phyloP scores from a whole-genome alignment of 2,113 vertebrate genomes.

The Mixornis gularis region DNA sequence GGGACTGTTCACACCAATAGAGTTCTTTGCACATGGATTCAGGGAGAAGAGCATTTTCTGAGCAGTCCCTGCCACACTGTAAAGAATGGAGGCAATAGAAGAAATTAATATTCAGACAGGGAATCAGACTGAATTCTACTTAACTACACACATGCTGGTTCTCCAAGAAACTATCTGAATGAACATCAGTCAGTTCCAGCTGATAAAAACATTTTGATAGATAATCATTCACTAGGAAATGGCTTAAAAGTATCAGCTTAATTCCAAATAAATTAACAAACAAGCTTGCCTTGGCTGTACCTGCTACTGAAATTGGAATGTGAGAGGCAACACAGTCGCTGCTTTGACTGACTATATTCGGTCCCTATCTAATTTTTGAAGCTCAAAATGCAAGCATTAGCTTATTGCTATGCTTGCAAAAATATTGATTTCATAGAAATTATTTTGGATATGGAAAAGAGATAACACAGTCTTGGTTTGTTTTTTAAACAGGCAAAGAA shows the following conservation, averaged over 20 bases:
- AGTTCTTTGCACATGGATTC: background rate
- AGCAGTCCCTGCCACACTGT: background rate
- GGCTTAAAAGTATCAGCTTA: background rate
- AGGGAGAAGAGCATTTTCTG: background rate
- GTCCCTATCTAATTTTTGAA: background rate
- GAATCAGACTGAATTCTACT: background rate
- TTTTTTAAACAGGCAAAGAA: background rate
- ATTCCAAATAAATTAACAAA: background rate
- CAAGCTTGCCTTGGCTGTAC: background rate
- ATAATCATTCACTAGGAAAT: background rate
- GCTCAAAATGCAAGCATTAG: background rate
- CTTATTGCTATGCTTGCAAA: background rate
- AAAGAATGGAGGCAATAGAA: background rate
- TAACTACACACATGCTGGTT: background rate
- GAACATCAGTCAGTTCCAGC: background rate
- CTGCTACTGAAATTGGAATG: background rate
- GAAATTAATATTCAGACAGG: background rate
- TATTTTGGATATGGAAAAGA: background rate
- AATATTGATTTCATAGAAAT: background rate
- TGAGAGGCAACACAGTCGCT: background rate
- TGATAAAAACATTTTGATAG: background rate
- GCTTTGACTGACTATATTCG: background rate
- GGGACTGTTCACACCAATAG: background rate
- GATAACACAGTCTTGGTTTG: background rate
- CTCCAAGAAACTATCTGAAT: background rate